phyloP scores from a whole-genome alignment of 2,113 vertebrate species.

The Chionomys nivalis region DNA sequence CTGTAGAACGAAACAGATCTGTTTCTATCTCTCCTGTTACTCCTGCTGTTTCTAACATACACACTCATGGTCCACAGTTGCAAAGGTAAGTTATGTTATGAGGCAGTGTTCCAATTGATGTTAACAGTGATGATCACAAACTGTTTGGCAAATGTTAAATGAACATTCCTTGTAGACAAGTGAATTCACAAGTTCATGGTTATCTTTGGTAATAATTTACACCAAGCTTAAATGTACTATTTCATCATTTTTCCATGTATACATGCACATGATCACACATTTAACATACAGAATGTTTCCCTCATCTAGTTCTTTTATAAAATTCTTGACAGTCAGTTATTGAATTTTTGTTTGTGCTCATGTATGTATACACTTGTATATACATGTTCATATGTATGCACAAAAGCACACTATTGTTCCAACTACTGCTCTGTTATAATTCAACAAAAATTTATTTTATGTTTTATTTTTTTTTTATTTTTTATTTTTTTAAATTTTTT shows the following conservation, averaged over 20 bases:
- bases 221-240: slow-evolving; percentile 3
- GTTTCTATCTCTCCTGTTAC: neutral
- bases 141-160: neutral
- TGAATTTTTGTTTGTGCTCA: neutral
- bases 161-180: neutral
- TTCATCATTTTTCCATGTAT: slow-evolving; percentile 14
- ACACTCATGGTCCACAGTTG: too few relatives aligned
- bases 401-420: neutral
- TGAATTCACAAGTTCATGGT: neutral
- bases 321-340: neutral
- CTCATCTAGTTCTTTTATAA: neutral
- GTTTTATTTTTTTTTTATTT: too few relatives aligned
- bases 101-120: slow-evolving; percentile 9
- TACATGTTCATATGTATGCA: neutral
- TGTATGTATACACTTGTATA: neutral
- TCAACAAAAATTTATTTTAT: neutral
- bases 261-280: neutral
- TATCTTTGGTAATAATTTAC: neutral
- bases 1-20: slow-evolving; percentile 31
- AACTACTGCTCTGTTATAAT: slow-evolving; percentile 16
- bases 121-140: neutral
- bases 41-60: neutral
- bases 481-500: too few relatives aligned
- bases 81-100: neutral
- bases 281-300: neutral